Evolutionary conservation across 2,888 invertebrate species (phyloP), one percentile per base, ranked within the genome.

Genomic region (Liopterus haemorrhoidalis): DNA sequence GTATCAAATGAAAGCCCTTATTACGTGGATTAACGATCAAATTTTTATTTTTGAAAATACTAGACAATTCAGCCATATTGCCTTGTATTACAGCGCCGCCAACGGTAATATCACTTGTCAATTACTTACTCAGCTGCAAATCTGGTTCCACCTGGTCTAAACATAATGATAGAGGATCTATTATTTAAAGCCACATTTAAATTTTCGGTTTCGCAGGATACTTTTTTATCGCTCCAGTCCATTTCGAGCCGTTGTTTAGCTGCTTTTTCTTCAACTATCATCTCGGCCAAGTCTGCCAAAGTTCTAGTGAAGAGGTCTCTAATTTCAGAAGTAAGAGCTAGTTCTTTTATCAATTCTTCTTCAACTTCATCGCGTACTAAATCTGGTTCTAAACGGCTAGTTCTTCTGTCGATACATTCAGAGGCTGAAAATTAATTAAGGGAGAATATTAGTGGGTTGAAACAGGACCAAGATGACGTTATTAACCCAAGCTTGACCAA

Each of bases 181-280:
- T 85, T 81, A 48, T 77, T 80, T 4, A 92, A 70, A 6, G 79
- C 73, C 28, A 82, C 71, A 62, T 84, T 85, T 1, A 68, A 67
- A 0, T 82, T 67, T 57, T 92, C 92, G 3, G 87, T 80, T 53
- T 82, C 78, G 58, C 85, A 82, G 0, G 90, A 79, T 61, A 86
- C 80, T 46, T 77, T 76, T 69, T 94, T 94, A 61, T 93, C 90
- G 57, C 90, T 90, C 90, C 91, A 93, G 63, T 93, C 92, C 59
- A 80, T 83, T 68, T 94, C 93, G 46, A 93, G 72, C 30, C 82
- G 77, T 53, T 83, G 79, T 62, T 93, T 91, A 0, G 85, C 82
- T 11, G 85, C 80, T 59, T 85, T 84, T 59, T 89, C 82, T 55
- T 85, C 78, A 19, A 76, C 61, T 60, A 85, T 70, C 65, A 88